Conservation (phyloP, 2,888 invertebrate species). For the Morinoia aosen region DNA sequence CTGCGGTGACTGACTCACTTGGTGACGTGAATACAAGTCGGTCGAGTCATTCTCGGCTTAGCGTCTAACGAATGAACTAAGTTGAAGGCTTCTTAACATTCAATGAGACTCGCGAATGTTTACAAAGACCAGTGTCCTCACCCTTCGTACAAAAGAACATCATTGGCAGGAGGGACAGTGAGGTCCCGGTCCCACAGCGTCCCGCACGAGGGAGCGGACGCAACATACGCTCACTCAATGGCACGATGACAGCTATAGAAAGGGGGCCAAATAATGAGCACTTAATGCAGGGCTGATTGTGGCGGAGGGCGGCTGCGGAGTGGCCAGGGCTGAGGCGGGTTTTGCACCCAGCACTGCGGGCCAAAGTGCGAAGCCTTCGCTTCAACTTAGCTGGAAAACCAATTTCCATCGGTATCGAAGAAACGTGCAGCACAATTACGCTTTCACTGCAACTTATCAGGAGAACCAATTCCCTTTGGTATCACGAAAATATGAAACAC, state of each 20-base stretch:
- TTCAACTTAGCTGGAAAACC: background rate
- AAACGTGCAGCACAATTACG: too few species aligned
- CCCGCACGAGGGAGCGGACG: conserved; percentile 9
- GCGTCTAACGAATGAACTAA: background rate
- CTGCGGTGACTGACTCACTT: background rate
- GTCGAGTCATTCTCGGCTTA: background rate
- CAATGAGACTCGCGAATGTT: background rate
- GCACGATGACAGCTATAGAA: conserved; percentile 44
- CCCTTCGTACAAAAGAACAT: background rate
- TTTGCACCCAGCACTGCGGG: background rate
- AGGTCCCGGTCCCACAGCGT: background rate
- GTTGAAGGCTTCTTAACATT: background rate
- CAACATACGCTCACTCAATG: conserved; percentile 27
- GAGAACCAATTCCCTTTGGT: too few species aligned
- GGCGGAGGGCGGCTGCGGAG: background rate
- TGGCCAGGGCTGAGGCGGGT: background rate
- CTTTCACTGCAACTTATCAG: too few species aligned
- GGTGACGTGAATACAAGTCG: background rate
- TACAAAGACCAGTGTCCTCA: background rate
- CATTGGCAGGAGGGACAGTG: background rate
- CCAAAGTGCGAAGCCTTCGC: background rate
- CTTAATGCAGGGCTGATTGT: conserved; percentile 37
- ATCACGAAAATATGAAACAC: too few species aligned
- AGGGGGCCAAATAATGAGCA: conserved; percentile 50
- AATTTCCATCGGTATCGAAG: background rate